phyloP scores from a whole-genome alignment of 2,888 invertebrate genomes.

The Sinelater perroti region DNA sequence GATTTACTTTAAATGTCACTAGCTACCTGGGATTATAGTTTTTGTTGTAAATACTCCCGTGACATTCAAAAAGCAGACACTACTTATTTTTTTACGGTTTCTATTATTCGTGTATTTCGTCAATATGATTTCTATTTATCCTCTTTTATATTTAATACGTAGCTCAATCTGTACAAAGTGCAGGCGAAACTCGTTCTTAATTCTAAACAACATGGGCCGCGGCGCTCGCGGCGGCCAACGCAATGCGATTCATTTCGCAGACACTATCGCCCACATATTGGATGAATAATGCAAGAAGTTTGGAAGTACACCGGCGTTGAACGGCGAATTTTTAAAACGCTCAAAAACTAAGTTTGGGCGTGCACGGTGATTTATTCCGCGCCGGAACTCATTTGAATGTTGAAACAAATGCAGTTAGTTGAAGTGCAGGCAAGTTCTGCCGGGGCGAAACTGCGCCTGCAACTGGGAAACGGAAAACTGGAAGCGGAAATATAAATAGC shows the following conservation, averaged over 20 bases:
- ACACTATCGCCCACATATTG: conserved; percentile 9
- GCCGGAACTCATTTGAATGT: conserved; percentile 31
- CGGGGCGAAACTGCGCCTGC: conserved; percentile 7
- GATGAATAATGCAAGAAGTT: conserved; percentile 27
- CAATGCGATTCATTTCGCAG: not conserved
- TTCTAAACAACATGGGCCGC: too few relatives aligned
- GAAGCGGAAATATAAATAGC: conserved; percentile 24
- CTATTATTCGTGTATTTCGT: too few relatives aligned
- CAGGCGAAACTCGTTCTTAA: too few relatives aligned
- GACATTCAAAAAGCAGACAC: too few relatives aligned
- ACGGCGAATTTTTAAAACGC: conserved; percentile 23
- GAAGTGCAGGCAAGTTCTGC: conserved; percentile 26
- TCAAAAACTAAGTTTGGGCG: conserved; percentile 20
- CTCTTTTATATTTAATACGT: too few relatives aligned
- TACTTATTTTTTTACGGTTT: too few relatives aligned
- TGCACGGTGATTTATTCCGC: conserved; percentile 30
- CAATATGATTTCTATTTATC: too few relatives aligned
- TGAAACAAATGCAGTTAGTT: conserved; percentile 35
- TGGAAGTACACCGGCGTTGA: conserved; percentile 18
- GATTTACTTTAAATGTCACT: too few relatives aligned
- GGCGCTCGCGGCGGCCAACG: not conserved
- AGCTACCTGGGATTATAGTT: too few relatives aligned
- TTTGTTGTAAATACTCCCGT: too few relatives aligned
- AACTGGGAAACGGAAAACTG: conserved; percentile 13
- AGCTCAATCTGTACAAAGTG: too few relatives aligned